Evolutionary conservation across 2,797 vertebrate genomes (phyloP), one percentile per base, ranked within the genome.

Genomic region (Telmatherina bonti): DNA sequence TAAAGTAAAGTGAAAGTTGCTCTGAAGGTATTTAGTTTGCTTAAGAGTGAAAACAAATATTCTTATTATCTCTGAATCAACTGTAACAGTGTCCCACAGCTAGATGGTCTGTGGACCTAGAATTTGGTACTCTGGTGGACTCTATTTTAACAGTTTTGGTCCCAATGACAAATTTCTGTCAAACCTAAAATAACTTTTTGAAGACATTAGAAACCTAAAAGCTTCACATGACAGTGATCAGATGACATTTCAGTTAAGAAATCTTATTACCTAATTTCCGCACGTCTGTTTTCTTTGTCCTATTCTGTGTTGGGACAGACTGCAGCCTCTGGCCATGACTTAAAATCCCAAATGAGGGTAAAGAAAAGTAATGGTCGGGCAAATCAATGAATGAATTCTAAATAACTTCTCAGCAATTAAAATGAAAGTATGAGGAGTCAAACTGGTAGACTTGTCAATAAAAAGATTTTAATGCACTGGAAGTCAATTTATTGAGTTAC

Each of bases 341-440:
- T 59, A 63, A 52, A n/a, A 30, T 13, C 16, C n/a, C 3, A 56
- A 61, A 24, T 15, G 8, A n/a, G 8, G 29, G 20, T 67, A 51
- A 57, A 57, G 53, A 71, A 62, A 72, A 62, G 58, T 47, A 36
- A 67, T 30, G 49, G 43, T 38, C 16, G 72, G 55, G 33, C 5
- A 47, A 69, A 64, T 65, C 51, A 65, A 79, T 81, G 59, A 58
- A 76, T 70, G 67, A 15, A 67, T 67, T 69, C 61, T 12, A 47
- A 82, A 60, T 79, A 61, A 45, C 30, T 8, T n/a, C 27, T 41
- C 54, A 79, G 81, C 67, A 71, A 67, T 86, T 84, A 72, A 66
- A 81, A 41, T 69, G 76, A 79, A 70, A 75, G 72, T 47, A 62
- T 15, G 47, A 66, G 60, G 56, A 65, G 12, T 69, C n/a, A 10